Evolutionary conservation across 1,140 invertebrate species (phyloP).

Genomic region (Papilio machaon): DNA sequence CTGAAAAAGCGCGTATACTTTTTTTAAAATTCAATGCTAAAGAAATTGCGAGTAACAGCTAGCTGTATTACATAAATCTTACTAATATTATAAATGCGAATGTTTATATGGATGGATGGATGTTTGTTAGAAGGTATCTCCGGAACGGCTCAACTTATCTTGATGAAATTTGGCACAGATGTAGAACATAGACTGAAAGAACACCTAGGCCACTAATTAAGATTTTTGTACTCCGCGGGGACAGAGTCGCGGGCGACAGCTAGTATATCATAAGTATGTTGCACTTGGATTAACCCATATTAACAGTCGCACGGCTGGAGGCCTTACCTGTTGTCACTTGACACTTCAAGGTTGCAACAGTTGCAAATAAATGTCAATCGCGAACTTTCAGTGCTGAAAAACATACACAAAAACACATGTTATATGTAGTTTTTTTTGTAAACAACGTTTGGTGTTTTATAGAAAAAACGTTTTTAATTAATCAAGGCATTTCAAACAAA

Average conservation of each 20-base stretch:
- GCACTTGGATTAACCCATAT: slow-evolving; percentile 19
- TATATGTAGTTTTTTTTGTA: not conserved
- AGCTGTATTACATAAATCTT: too few species aligned
- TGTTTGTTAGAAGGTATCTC: too few species aligned
- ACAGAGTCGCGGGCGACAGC: not conserved
- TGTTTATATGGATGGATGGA: too few species aligned
- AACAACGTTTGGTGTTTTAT: not conserved
- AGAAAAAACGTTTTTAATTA: not conserved
- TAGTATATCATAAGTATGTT: not conserved
- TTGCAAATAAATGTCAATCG: slow-evolving; percentile 1
- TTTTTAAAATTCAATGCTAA: too few species aligned
- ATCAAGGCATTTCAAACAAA: not conserved
- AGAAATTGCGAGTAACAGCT: too few species aligned
- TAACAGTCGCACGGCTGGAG: not conserved
- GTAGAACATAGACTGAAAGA: not conserved
- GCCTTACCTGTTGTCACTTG: not conserved
- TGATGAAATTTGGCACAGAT: too few species aligned
- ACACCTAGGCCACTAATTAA: not conserved
- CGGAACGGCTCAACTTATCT: too few species aligned
- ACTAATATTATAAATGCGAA: too few species aligned
- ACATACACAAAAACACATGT: too few species aligned
- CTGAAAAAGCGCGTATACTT: too few species aligned
- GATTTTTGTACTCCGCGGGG: not conserved
- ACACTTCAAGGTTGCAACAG: not conserved
- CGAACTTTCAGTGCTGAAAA: too few species aligned